Base-by-base conservation (phyloP, 23 tunicate species). In the Phallusia fumigata region DNA sequence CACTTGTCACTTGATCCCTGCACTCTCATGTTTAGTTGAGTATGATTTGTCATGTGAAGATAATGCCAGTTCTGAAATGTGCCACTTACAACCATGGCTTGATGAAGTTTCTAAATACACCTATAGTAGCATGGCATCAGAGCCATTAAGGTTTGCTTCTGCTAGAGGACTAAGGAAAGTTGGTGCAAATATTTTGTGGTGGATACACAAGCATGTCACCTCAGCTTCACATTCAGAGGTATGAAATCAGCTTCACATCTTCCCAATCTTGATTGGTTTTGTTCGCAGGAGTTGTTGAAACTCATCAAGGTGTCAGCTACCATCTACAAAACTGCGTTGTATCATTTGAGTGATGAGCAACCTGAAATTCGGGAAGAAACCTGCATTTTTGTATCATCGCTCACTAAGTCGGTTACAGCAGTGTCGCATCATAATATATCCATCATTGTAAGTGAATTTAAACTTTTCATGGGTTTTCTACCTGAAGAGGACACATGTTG, bases 291-390 rank as follows among this genome's bases (percentile, higher is more conserved):
- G 19, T 12, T 49, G 45, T 33, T 1, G 50, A 64, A 52, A 18
- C 5, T 0, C 36, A 50, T 35, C 30, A 19, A 73, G 32, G 22
- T 83, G 51, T 33, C 73, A 53, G n/a, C 36, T 49, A n/a, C 45
- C 15, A 74, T 81, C 18, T 81, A 33, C 36, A 47, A 49, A 31
- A 30, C 86, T 19, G 36, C 86, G 22, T 53, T 89, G 76, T 76
- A 72, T 33, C 83, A 85, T 65, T 65, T 89, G 35, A 88, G 84
- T 53, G 94, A 89, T 75, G 94, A 89, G 74, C 94, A 89, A 84
- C 24, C 82, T 2, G 79, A 84, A 72, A 76, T 89, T 11, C 52
- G 94, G 24, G 81, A 79, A 35, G 82, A 74, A 18, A 82, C 76
- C 26, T 89, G 88, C 58, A 30, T 1, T 30, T 89, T 89, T 80